Conservation (phyloP, 2,113 vertebrate species). For the Butorides virescens region DNA sequence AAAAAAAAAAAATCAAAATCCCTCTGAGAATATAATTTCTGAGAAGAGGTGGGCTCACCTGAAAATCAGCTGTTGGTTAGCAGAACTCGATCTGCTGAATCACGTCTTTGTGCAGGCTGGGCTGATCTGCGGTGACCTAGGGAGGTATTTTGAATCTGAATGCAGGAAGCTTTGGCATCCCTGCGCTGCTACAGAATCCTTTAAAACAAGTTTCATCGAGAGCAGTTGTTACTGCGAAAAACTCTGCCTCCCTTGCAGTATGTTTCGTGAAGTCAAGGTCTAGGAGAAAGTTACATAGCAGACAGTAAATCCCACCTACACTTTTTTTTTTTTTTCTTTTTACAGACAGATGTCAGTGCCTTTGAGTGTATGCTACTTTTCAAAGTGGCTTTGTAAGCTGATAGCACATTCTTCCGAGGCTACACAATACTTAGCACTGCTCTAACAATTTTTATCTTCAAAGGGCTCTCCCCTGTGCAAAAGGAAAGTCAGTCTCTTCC, state of each 20-base stretch:
- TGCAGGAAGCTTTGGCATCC: not conserved
- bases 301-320: slow-evolving; percentile 45
- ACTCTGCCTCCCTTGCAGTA: not conserved
- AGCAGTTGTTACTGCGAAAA: not conserved
- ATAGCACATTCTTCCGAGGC: slow-evolving; percentile 50
- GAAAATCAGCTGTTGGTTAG: not conserved
- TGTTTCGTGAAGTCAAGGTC: slow-evolving; percentile 21
- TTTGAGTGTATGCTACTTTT: slow-evolving; percentile 61
- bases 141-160: not conserved
- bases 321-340: not conserved
- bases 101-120: not conserved
- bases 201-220: not conserved
- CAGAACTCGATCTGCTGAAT: not conserved
- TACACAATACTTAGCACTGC: slow-evolving; percentile 56
- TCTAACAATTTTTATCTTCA: slow-evolving; percentile 63
- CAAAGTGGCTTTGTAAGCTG: slow-evolving; percentile 62
- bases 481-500: slow-evolving; percentile 41
- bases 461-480: slow-evolving; percentile 35
- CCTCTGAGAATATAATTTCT: not conserved
- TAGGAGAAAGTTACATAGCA: slow-evolving; percentile 36
- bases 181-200: not conserved
- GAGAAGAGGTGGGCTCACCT: not conserved
- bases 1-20: not conserved
- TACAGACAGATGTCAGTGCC: slow-evolving; percentile 53
- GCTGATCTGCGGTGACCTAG: not conserved